phyloP scores from a whole-genome alignment of 2,888 invertebrate genomes.

The Dysmachus trigonus region DNA sequence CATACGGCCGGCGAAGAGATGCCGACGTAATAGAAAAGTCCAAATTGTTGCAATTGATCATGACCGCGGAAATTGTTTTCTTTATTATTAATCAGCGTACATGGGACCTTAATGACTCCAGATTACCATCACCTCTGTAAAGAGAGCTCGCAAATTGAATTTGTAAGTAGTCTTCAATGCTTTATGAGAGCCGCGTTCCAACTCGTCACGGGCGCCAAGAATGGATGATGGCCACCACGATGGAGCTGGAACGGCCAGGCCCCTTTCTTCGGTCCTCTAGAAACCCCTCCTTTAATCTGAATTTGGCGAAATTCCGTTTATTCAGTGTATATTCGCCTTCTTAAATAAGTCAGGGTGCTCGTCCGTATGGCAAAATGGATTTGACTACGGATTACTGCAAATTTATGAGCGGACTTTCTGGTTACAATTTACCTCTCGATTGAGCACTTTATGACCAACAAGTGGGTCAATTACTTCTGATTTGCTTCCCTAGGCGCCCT shows the following conservation, averaged over 20 bases:
- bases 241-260: not conserved
- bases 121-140: conserved; percentile 22
- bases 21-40: not conserved
- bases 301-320: not conserved
- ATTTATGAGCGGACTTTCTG: conserved; percentile 12
- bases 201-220: not conserved
- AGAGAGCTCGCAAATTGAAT: conserved; percentile 28
- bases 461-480: conserved; percentile 9
- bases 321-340: conserved; percentile 19
- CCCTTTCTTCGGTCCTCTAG: not conserved
- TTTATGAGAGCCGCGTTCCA: not conserved
- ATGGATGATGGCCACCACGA: not conserved
- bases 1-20: not conserved
- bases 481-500: not conserved
- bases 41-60: conserved; percentile 10
- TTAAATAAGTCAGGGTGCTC: conserved; percentile 21
- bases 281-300: not conserved
- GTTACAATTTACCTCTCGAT: conserved; percentile 34
- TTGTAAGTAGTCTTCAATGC: conserved; percentile 26
- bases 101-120: conserved; percentile 14
- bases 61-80: conserved; percentile 20
- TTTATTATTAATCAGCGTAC: conserved; percentile 27
- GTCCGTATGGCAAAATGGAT: conserved; percentile 5
- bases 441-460: conserved; percentile 37
- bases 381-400: conserved; percentile 24